Evolutionary conservation across 2,888 invertebrate species (phyloP), one percentile per base, ranked within the genome.

Genomic region (Campoplex capitator): DNA sequence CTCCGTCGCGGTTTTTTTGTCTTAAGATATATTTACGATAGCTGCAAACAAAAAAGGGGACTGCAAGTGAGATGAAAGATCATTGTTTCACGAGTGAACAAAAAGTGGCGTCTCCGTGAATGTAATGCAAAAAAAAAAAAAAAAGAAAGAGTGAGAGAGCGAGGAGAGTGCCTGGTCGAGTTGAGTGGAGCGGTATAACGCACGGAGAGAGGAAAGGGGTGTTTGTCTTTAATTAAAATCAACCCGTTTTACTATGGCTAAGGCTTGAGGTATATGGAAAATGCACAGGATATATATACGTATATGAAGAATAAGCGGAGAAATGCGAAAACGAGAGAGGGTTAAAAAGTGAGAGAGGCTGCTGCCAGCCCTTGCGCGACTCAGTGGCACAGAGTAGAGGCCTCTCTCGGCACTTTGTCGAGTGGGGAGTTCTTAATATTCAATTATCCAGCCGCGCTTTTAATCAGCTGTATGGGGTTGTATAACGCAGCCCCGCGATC

Each of bases 211-310:
- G 68, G 74, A 89, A 88, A 89, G 90, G 91, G 91, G 91, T 93
- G 93, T 93, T 93, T 93, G 93, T 91, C 92, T 93, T 93, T 93
- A 93, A 93, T 93, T 93, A 93, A 93, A 93, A 93, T 93, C 91
- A 92, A 90, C 91, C 91, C 74, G 75, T 78, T 89, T 88, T 68
- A 82, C 70, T 73, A 71, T 51, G 62, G 79, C 71, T 73, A 80
- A 78, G 68, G 77, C 73, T 77, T 70, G 73, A 71, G 70, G 74
- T 65, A 42, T 71, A 79, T 38, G 62, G 82, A 76, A 67, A 82
- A 78, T 62, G 65, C 51, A 58, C 45, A 62, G 54, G 70, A 67
- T 74, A 65, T 74, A 68, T 68, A 56, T 62, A 58, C 28, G 8
- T 42, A 58, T 28, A 35, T 23, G 42, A 28, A 42, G 23, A 54